Evolutionary conservation across 1,140 invertebrate species (phyloP).

Genomic region (Anoplolepis gracilipes): DNA sequence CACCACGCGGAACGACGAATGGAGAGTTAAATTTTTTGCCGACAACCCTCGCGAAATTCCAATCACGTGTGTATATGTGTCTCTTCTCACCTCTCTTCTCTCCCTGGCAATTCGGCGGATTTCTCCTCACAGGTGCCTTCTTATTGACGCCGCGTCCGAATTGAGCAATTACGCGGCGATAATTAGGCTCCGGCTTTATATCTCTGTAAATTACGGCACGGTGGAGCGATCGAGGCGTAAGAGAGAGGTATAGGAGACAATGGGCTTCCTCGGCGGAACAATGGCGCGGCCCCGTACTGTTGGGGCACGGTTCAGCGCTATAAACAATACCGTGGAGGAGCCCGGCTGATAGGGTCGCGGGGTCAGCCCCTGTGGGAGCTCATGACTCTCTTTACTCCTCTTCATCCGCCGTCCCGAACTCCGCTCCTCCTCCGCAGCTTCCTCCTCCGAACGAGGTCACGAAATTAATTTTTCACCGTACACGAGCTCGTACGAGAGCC

Average conservation of each 20-base stretch:
- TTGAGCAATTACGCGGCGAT: conserved; percentile 80
- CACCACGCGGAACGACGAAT: too few relatives aligned
- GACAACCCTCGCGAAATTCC: neutral
- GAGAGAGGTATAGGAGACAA: conserved; percentile 75
- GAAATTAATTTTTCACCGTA: conserved; percentile 78
- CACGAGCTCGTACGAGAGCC: conserved; percentile 49
- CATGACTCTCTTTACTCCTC: conserved; percentile 80
- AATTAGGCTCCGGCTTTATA: conserved; percentile 79
- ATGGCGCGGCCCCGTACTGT: conserved; percentile 69
- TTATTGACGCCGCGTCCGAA: conserved; percentile 66
- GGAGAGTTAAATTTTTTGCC: conserved; percentile 1
- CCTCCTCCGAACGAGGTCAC: conserved; percentile 76
- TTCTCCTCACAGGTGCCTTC: conserved; percentile 23
- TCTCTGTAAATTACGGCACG: conserved; percentile 75
- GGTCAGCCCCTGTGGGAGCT: conserved; percentile 84
- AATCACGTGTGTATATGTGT: neutral
- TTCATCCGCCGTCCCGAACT: conserved; percentile 67
- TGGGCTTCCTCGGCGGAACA: conserved; percentile 63
- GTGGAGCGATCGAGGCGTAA: conserved; percentile 55
- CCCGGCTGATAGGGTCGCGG: conserved; percentile 81
- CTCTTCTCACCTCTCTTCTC: too few relatives aligned
- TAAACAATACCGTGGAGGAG: conserved; percentile 82
- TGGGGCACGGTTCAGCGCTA: conserved; percentile 78
- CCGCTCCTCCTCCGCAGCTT: conserved; percentile 51
- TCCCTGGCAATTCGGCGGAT: neutral